A percentile compares a stretch with the other conserved stretches of the same genome.
Conservation (phyloP, 2,797 vertebrate genomes). For the Pogonophryne albipinna region DNA sequence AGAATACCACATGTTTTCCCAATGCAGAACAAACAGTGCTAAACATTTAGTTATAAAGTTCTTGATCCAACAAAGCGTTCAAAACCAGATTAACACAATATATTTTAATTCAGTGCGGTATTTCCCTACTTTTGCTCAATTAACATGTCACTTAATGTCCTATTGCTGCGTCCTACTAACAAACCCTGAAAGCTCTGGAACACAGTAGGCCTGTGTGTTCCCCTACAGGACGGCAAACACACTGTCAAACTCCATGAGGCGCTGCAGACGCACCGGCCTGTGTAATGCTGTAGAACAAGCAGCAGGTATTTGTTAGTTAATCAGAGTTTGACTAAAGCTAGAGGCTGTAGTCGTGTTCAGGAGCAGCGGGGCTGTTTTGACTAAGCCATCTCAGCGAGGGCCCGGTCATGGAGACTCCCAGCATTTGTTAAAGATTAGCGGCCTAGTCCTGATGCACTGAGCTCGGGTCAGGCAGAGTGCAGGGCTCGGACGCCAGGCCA, state of each 20-base stretch:
- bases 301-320: slow-evolving; percentile 87
- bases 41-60: slow-evolving; percentile 8
- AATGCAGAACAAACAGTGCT: slow-evolving; percentile 10
- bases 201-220: slow-evolving; percentile 55
- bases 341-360: slow-evolving; percentile 70
- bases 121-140: slow-evolving; percentile 29
- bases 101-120: slow-evolving; percentile 6
- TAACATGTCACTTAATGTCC: slow-evolving; percentile 21
- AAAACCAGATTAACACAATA: slow-evolving; percentile 33
- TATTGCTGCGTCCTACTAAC: slow-evolving; percentile 59
- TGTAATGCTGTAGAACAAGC: slow-evolving; percentile 75
- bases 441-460: slow-evolving; percentile 75
- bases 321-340: slow-evolving; percentile 77
- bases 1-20: slow-evolving; percentile 23
- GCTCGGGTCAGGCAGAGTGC: slow-evolving; percentile 83
- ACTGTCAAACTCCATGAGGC: slow-evolving; percentile 71
- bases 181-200: slow-evolving; percentile 53
- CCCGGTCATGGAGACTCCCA: slow-evolving; percentile 82
- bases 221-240: slow-evolving; percentile 57
- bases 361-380: slow-evolving; percentile 84
- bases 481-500: slow-evolving; percentile 61
- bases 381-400: slow-evolving; percentile 82
- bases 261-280: slow-evolving; percentile 39
- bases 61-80: slow-evolving; percentile 13
- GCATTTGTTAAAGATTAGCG: slow-evolving; percentile 88